Base-by-base conservation (phyloP, 2,888 invertebrate species). In the Volucella inflata region DNA sequence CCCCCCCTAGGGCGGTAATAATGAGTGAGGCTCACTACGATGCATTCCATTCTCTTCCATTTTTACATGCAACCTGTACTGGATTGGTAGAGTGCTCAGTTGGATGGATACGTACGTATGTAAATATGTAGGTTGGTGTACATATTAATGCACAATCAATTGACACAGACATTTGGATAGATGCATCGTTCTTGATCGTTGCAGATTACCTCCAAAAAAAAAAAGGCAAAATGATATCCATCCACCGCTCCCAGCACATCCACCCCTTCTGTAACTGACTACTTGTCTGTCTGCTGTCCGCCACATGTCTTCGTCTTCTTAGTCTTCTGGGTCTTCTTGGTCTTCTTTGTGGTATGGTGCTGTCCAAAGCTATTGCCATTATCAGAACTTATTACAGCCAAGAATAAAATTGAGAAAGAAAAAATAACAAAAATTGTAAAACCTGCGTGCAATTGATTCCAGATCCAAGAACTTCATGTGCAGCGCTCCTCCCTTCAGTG, bases 81-180 rank as follows among this genome's bases (percentile, higher is more conserved):
- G 30, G 6, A 30, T 30, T 6, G 30, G 30, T 30, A 30, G 30
- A 30, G 48, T 68, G 51, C 51, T n/a, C 57, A 46, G 46, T 16
- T 14, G 30, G 11, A 36, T 55, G 40, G 62, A 44, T 42, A 16
- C 71, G 59, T 38, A 11, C 71, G 48, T 30, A 4, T 62, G 55
- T 57, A 36, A 42, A 64, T 57, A 40, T 46, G 50, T 71, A 59
- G 38, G 44, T 64, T 51, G 64, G 68, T 62, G 67, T 72, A 44
- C 64, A 81, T 50, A 46, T 78, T 72, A 77, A 80, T 84, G 80
- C 68, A 75, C 80, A 80, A 84, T 79, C 80, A 84, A 84, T 84
- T 84, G 84, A 76, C 79, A 84, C 84, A 80, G 75, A 76, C 84
- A 80, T 80, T 84, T 76, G 68, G 84, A 75, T 84, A 80, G 84